phyloP scores from a whole-genome alignment of 2,113 vertebrate species.

The Thermophis baileyi region DNA sequence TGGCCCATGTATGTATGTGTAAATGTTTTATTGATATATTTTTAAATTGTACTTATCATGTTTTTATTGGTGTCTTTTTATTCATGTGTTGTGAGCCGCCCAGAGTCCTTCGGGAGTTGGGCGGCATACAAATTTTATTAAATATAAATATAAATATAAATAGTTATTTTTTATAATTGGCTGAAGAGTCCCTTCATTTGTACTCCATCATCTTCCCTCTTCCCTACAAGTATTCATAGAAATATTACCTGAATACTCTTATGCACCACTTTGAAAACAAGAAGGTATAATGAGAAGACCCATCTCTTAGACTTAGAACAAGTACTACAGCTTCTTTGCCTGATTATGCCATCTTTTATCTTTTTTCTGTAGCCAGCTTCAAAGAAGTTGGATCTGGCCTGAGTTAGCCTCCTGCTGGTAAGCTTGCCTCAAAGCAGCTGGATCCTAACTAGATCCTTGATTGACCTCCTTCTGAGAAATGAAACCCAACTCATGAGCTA shows the following conservation, averaged over 20 bases:
- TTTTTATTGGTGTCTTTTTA: too few relatives aligned
- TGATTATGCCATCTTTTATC: neutral
- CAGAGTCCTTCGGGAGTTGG: too few relatives aligned
- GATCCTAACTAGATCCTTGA: constrained; percentile 17
- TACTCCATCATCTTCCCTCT: neutral
- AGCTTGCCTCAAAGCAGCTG: constrained; percentile 4
- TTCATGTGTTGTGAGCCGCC: too few relatives aligned
- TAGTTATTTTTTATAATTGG: neutral
- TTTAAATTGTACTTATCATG: too few relatives aligned
- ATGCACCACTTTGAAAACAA: constrained; percentile 2
- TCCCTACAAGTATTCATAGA: neutral
- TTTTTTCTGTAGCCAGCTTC: constrained; percentile 4
- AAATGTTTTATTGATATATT: too few relatives aligned
- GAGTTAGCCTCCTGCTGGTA: constrained; percentile 25
- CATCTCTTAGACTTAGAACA: neutral
- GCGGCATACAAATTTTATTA: too few relatives aligned
- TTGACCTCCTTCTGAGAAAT: constrained; percentile 33
- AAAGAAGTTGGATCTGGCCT: neutral
- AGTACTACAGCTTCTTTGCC: neutral
- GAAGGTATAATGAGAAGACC: neutral
- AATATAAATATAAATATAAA: too few relatives aligned
- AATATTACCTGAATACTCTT: neutral
- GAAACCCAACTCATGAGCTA: constrained; percentile 15
- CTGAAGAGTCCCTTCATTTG: neutral
- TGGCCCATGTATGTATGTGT: too few relatives aligned